Conservation (phyloP, 2,113 vertebrate species). For the Nipponia nippon region DNA sequence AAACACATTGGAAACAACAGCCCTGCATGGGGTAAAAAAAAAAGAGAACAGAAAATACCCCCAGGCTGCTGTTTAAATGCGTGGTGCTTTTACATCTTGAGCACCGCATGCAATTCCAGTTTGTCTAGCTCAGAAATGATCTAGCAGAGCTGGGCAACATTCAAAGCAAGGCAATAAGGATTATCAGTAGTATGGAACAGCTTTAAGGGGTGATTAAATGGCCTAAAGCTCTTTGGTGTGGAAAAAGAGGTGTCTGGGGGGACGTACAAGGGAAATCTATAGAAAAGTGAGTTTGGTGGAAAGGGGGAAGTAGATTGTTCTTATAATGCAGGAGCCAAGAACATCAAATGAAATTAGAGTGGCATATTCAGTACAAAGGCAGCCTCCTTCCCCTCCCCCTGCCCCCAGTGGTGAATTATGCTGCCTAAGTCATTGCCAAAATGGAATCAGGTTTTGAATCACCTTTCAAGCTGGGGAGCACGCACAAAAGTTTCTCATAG, state of each 20-base stretch:
- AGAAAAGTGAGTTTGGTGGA: not conserved
- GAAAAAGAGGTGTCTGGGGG: not conserved
- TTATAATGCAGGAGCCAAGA: not conserved
- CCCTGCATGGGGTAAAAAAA: not conserved
- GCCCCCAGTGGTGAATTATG: not conserved
- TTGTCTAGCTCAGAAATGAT: constrained; percentile 10
- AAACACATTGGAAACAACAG: not conserved
- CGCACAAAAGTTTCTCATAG: not conserved
- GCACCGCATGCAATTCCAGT: not conserved
- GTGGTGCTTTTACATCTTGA: not conserved
- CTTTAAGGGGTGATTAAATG: not conserved
- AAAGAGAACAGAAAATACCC: constrained; percentile 14
- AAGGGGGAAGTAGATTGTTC: not conserved
- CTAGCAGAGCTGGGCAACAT: not conserved
- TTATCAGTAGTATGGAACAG: not conserved
- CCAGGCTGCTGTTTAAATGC: not conserved
- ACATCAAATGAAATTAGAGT: not conserved
- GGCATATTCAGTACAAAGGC: not conserved
- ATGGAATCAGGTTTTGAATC: not conserved
- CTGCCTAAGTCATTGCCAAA: not conserved
- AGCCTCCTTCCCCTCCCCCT: not conserved
- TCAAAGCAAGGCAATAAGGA: constrained; percentile 5
- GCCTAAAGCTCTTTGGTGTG: not conserved
- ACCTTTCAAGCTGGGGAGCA: not conserved
- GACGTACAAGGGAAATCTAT: not conserved